A percentile compares a stretch with the other conserved stretches of the same genome.
These are phyloP conservation scores for Raja brachyura DNA, from an alignment of 2,113 vertebrate species.

Conservation along the genomic window DNA sequence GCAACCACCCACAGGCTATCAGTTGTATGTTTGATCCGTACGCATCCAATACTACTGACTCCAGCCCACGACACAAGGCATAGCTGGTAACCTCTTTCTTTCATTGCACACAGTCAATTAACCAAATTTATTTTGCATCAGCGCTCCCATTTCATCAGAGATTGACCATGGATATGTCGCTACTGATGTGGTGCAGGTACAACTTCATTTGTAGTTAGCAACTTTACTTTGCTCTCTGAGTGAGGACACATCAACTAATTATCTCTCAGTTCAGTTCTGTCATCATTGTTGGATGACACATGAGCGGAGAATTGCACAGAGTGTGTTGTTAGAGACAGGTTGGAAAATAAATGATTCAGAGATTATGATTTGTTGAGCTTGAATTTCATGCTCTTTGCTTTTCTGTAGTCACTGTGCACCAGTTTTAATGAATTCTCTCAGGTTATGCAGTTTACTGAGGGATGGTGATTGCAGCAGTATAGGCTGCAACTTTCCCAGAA, in stretches of 20 bases:
- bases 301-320: background rate
- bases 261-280: background rate
- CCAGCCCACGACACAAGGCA: background rate
- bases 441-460: background rate
- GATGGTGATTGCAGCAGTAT: background rate
- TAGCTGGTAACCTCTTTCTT: background rate
- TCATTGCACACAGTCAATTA: background rate
- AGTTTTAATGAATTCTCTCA: background rate
- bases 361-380: background rate
- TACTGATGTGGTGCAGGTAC: background rate
- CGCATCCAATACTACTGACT: background rate
- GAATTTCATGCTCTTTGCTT: background rate
- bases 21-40: background rate
- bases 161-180: background rate
- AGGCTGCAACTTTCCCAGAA: background rate
- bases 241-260: background rate
- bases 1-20: background rate
- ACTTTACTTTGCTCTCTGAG: background rate
- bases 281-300: background rate
- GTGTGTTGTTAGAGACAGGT: background rate
- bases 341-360: background rate
- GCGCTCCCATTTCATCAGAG: constrained; percentile 4
- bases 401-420: background rate
- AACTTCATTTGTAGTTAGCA: background rate
- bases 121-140: background rate